phyloP scores from a whole-genome alignment of 1,140 invertebrate species.

The Halesus radiatus region DNA sequence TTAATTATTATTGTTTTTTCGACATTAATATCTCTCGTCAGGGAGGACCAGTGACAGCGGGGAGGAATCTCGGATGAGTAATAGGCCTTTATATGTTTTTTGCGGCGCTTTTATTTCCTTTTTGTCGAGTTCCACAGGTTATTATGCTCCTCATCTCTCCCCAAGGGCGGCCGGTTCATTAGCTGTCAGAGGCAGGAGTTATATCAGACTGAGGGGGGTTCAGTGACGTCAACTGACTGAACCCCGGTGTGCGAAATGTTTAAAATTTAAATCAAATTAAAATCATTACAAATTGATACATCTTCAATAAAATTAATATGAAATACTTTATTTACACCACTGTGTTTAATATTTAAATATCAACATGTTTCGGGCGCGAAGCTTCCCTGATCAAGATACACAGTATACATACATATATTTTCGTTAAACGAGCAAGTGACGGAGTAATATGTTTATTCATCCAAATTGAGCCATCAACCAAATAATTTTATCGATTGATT shows the following conservation, averaged over 20 bases:
- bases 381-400: too few relatives aligned
- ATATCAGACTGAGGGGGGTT: background rate
- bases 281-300: background rate
- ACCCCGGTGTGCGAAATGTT: background rate
- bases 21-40: conserved; percentile 37
- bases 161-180: conserved; percentile 21
- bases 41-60: conserved; percentile 29
- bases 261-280: background rate
- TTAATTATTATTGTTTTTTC: conserved; percentile 52
- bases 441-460: too few relatives aligned
- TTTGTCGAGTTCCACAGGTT: conserved; percentile 35
- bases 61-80: conserved; percentile 42
- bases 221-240: background rate
- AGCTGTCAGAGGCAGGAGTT: conserved; percentile 22
- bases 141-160: background rate
- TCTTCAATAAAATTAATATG: too few relatives aligned
- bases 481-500: too few relatives aligned
- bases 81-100: conserved; percentile 27
- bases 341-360: too few relatives aligned
- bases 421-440: too few relatives aligned
- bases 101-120: conserved; percentile 16
- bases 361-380: too few relatives aligned
- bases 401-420: too few relatives aligned
- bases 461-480: too few relatives aligned
- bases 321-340: too few relatives aligned